Evolutionary conservation across 2,797 vertebrate species (phyloP), one percentile per base, ranked within the genome.

Genomic region (Sandelia bainsii): DNA sequence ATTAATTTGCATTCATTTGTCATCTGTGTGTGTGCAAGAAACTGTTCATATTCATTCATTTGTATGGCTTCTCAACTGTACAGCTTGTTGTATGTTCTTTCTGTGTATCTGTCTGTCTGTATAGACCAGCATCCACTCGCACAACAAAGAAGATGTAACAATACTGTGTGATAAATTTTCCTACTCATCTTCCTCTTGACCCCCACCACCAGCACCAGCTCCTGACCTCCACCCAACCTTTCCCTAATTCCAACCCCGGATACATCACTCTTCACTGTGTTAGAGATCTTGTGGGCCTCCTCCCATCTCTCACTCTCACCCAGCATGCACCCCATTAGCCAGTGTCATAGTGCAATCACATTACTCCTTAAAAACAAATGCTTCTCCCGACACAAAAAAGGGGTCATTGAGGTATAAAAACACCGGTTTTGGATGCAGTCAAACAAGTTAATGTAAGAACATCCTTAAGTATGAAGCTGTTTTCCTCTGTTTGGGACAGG

Each of bases 1-100:
- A 82, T 87, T 78, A 29, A 90, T 88, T 87, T 72, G 75, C 83
- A 91, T 89, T 22, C 53, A 60, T 83, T 83, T 82, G 57, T 78
- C 34, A 44, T 67, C 9, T 76, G 49, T 72, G 40, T 62, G 16
- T 57, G 49, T 79, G 27, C 23, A 59, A 29, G 27, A 62, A 63
- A 61, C 50, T 57, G 53, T 60, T 34, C 6, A 10, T 50, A 39
- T 51, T 79, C 65, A 82, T 87, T 74, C 79, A 73, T 67, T 77
- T 83, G 79, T 45, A 74, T 81, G 70, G 7, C 4, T 3, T 59
- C 56, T 46, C 62, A 54, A 42, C 44, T 25, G 50, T 48, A 29
- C 23, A 45, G 32, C 27, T 57, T 37, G 1, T 59, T 48, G 52
- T 34, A 45, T 59, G 53, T 46, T 49, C 14, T 68, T 45, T 75